These are phyloP conservation scores for Aphelinus atriplicis DNA, from an alignment of 1,140 invertebrate genomes.

Conservation along the genomic window DNA sequence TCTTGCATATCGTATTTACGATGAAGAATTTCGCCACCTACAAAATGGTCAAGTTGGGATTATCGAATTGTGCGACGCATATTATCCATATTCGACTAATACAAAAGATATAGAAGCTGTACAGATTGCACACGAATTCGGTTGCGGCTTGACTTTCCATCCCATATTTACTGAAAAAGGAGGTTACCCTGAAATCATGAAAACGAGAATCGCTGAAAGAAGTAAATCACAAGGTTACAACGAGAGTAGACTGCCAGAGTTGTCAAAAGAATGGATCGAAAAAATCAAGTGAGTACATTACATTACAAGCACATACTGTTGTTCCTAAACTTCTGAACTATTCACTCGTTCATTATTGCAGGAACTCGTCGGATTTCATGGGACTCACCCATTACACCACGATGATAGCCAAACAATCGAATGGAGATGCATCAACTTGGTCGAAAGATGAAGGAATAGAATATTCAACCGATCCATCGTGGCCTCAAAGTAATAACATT, in stretches of 20 bases:
- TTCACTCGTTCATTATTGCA: slow-evolving; percentile 39
- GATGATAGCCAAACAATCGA: too few relatives aligned
- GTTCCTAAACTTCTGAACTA: not conserved
- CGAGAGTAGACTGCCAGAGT: slow-evolving; percentile 66
- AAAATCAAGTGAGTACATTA: slow-evolving; percentile 49
- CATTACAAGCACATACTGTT: too few relatives aligned
- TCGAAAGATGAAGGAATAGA: too few relatives aligned
- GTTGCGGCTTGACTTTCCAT: slow-evolving; percentile 72
- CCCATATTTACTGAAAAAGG: slow-evolving; percentile 70
- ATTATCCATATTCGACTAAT: too few relatives aligned
- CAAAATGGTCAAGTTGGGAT: slow-evolving; percentile 67
- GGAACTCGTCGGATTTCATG: slow-evolving; percentile 70
- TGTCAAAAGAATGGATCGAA: slow-evolving; percentile 64
- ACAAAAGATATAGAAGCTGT: slow-evolving; percentile 38
- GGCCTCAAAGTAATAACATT: too few relatives aligned
- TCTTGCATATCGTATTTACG: slow-evolving; percentile 66
- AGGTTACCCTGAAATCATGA: slow-evolving; percentile 71
- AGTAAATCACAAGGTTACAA: slow-evolving; percentile 66
- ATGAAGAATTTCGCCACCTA: slow-evolving; percentile 68
- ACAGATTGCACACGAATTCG: slow-evolving; percentile 55
- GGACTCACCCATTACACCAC: slow-evolving; percentile 70
- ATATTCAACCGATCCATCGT: too few relatives aligned
- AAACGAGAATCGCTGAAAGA: slow-evolving; percentile 64
- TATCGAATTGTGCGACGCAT: slow-evolving; percentile 12
- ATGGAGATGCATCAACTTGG: too few relatives aligned